phyloP scores from a whole-genome alignment of 2,797 vertebrate species.

The Scomberomorus guttatus region DNA sequence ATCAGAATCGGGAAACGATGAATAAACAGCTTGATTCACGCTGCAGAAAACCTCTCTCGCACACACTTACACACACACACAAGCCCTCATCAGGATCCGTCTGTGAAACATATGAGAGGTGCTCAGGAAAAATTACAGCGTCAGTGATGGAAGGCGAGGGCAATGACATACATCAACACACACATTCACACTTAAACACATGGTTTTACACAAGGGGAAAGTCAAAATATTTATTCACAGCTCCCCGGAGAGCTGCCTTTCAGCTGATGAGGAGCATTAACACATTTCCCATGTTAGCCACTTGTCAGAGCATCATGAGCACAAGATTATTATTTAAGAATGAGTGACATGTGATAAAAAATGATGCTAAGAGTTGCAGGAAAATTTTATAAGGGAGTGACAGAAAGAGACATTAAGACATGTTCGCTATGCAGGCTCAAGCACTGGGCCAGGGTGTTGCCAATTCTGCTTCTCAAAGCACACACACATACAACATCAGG shows the following conservation, averaged over 20 bases:
- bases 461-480: constrained; percentile 32
- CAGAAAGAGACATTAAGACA: constrained; percentile 22
- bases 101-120: constrained; percentile 69
- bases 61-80: constrained; percentile 15
- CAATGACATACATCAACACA: constrained; percentile 54
- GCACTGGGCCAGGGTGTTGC: neutral
- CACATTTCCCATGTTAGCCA: constrained; percentile 50
- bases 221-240: constrained; percentile 75
- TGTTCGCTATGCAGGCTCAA: constrained; percentile 8
- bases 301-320: constrained; percentile 45
- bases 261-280: constrained; percentile 63
- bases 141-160: constrained; percentile 41
- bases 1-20: constrained; percentile 52
- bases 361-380: constrained; percentile 26
- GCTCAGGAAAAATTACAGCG: constrained; percentile 65
- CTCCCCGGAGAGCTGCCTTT: constrained; percentile 63
- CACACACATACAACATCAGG: constrained; percentile 15
- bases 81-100: constrained; percentile 48
- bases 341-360: constrained; percentile 51
- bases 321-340: constrained; percentile 57
- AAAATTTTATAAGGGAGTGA: constrained; percentile 18
- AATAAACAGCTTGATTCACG: constrained; percentile 72
- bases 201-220: constrained; percentile 54
- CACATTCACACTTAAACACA: constrained; percentile 34
- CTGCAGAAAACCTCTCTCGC: constrained; percentile 27